Conservation (phyloP, 2,113 vertebrate genomes). For the Pelmatolapia mariae region DNA sequence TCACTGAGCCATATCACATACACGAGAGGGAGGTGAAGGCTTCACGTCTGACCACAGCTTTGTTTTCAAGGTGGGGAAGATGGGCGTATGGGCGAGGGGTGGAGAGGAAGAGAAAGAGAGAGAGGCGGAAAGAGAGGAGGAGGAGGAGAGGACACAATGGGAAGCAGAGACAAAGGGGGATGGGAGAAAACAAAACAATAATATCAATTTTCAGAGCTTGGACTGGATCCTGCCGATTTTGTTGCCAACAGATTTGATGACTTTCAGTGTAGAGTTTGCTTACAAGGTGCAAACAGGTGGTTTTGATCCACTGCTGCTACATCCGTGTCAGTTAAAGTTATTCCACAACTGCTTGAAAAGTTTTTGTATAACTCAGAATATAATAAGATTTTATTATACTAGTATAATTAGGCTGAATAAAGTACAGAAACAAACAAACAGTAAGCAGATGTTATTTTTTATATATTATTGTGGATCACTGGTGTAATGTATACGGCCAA, state of each 20-base stretch:
- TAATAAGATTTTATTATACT: neutral
- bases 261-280: neutral
- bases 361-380: neutral
- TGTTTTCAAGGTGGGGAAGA: constrained; percentile 3
- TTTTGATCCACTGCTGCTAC: neutral
- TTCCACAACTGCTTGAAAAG: neutral
- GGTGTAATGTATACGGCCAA: neutral
- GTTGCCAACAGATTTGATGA: constrained; percentile 17
- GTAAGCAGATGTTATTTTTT: neutral
- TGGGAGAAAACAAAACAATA: constrained; percentile 26
- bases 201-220: constrained; percentile 55
- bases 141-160: constrained; percentile 49
- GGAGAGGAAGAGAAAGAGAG: neutral
- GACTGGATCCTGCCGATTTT: neutral
- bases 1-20: constrained; percentile 5
- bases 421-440: neutral
- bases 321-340: neutral
- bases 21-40: constrained; percentile 15
- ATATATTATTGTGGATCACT: neutral
- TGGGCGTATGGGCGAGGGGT: neutral
- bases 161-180: constrained; percentile 22
- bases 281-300: neutral
- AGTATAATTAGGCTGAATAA: neutral
- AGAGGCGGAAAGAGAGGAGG: constrained; percentile 21
- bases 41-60: constrained; percentile 28